A percentile compares a stretch with the other conserved stretches of the same genome.
Conservation (phyloP, 92 coral and sea anemone species). For the Epizoanthus scotinus region DNA sequence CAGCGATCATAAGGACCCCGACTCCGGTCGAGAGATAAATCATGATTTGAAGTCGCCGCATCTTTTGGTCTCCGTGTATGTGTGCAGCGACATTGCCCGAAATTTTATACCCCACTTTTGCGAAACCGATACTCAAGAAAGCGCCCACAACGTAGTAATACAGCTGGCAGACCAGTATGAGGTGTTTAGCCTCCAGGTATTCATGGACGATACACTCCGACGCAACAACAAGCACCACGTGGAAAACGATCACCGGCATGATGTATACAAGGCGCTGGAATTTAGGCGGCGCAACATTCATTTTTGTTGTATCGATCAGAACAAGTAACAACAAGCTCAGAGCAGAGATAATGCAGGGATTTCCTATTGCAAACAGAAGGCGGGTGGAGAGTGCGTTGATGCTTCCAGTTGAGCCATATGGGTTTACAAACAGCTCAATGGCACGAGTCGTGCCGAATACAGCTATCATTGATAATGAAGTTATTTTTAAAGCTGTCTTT, state of each 20-base stretch:
- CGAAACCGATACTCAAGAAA: conserved; percentile 70
- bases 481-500: conserved; percentile 67
- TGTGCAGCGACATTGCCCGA: conserved; percentile 63
- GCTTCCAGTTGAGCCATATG: conserved; percentile 71
- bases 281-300: conserved; percentile 86
- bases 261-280: conserved; percentile 76
- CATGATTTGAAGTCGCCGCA: conserved; percentile 71
- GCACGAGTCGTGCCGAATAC: conserved; percentile 75
- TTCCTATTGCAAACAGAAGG: conserved; percentile 77
- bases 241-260: conserved; percentile 65
- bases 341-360: conserved; percentile 89
- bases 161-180: conserved; percentile 79
- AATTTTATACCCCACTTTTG: conserved; percentile 75
- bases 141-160: conserved; percentile 68
- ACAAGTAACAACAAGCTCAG: conserved; percentile 80
- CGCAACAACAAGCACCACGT: conserved; percentile 68
- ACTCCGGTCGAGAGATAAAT: conserved; percentile 64
- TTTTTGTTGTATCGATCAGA: conserved; percentile 90
- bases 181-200: conserved; percentile 71
- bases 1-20: conserved; percentile 49
- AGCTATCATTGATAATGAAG: conserved; percentile 65
- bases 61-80: conserved; percentile 52
- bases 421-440: conserved; percentile 61
- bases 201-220: conserved; percentile 73
- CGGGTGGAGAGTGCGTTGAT: conserved; percentile 48